Evolutionary conservation across 2,797 vertebrate species (phyloP).

Genomic region (Ctenopoma kingsleyae): DNA sequence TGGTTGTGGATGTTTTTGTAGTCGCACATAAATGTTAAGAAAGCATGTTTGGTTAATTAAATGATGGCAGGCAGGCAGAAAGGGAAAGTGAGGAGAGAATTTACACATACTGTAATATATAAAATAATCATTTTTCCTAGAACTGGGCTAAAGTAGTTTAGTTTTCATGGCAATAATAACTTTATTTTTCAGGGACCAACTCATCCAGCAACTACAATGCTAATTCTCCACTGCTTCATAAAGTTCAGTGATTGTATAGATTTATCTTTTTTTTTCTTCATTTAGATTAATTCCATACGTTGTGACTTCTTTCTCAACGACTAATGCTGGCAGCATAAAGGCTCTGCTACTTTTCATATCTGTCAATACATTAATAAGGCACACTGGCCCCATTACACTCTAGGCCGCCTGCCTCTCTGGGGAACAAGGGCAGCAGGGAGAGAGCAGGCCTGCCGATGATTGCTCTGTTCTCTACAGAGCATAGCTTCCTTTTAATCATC

Average conservation of each 20-base stretch:
- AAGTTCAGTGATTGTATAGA: constrained; percentile 4
- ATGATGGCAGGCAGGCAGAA: background rate
- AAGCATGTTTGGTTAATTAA: constrained; percentile 8
- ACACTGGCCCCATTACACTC: constrained; percentile 78
- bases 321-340: constrained; percentile 52
- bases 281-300: background rate
- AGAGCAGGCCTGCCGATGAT: constrained; percentile 67
- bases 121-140: background rate
- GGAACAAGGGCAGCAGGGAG: constrained; percentile 67
- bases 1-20: background rate
- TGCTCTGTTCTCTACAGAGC: constrained; percentile 76
- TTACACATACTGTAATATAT: background rate
- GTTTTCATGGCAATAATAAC: background rate
- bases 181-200: background rate
- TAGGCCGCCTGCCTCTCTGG: constrained; percentile 59
- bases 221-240: constrained; percentile 1
- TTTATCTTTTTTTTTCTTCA: background rate
- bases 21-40: constrained; percentile 3
- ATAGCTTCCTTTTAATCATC: constrained; percentile 83
- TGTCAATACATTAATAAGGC: constrained; percentile 82
- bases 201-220: constrained; percentile 2
- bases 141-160: background rate
- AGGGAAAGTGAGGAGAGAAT: background rate
- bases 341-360: constrained; percentile 74
- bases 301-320: constrained; percentile 22